Base-by-base conservation (phyloP, 2,113 vertebrate species). In the Ammospiza nelsoni region DNA sequence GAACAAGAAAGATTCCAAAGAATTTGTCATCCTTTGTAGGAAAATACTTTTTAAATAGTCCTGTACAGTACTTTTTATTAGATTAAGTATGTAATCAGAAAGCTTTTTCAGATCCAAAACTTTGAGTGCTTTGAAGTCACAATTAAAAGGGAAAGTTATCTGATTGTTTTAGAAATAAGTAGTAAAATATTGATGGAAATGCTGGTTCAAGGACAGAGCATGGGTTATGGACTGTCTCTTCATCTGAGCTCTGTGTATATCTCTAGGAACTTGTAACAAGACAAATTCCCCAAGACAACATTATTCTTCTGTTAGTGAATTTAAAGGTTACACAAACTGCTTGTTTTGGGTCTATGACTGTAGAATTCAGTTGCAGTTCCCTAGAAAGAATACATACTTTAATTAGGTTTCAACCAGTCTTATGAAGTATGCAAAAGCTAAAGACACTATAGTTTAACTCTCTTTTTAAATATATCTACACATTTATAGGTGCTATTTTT, bases 131-230 rank as follows among this genome's bases (percentile, higher is more conserved):
- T 95, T 97, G 84, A 96, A 94, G 91, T 89, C 20, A 12, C 24
- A 72, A 92, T 83, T 94, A 84, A 94, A 91, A 95, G 55, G 48
- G 55, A 80, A 73, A 80, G 29, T 79, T 95, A 77, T 87, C 89
- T 65, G 51, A 62, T 76, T 69, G 63, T 91, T 94, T 92, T 72
- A 78, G 27, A 77, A 57, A 79, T 43, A 11, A 49, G 23, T 31
- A 74, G 43, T 83, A 92, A 80, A 93, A 86, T 69, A 86, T 20
- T 84, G 63, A 39, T 86, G 67, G 54, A 58, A 77, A 39, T 48
- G 15, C 33, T 83, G 51, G 72, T 90, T 95, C 85, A 92, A 58
- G 73, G 55, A 73, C 20, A 86, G 88, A 77, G 43, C 76, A 7
- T 46, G 72, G 71, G 25, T 73, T 88, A 54, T 49, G 37, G 63